These are phyloP conservation scores for Stigmatopora argus DNA, from an alignment of 2,113 vertebrate genomes.

Conservation along the genomic window DNA sequence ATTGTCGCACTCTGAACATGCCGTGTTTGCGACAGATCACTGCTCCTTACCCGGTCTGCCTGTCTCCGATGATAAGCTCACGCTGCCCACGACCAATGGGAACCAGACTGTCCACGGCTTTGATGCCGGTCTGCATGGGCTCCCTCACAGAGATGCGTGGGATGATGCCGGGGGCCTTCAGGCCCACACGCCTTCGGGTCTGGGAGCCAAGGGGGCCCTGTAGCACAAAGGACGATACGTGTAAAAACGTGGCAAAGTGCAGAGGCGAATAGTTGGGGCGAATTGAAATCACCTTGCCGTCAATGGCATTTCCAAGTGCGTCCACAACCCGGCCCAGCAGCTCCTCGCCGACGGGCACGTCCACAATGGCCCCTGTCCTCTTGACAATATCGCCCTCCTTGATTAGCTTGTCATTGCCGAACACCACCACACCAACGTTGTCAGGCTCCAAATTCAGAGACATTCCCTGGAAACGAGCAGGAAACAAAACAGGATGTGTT, in stretches of 20 bases:
- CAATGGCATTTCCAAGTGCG: constrained; percentile 90
- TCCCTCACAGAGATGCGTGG: constrained; percentile 95
- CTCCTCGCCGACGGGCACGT: constrained; percentile 89
- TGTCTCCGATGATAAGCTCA: constrained; percentile 95
- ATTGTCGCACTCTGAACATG: no score
- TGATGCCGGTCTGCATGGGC: constrained; percentile 98
- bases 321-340: constrained; percentile 93
- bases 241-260: neutral
- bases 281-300: constrained; percentile 80
- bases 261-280: neutral
- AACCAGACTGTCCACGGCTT: constrained; percentile 96
- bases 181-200: constrained; percentile 84
- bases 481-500: neutral
- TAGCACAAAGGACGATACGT: neutral
- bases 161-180: constrained; percentile 97
- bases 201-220: constrained; percentile 83
- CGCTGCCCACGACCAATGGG: constrained; percentile 95
- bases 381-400: constrained; percentile 96
- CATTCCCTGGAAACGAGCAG: constrained; percentile 79
- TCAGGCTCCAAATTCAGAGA: constrained; percentile 97
- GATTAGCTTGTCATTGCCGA: constrained; percentile 96
- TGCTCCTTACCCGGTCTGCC: constrained; percentile 84
- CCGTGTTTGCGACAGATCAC: neutral
- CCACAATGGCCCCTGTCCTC: constrained; percentile 93
- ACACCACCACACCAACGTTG: constrained; percentile 96